phyloP scores from a whole-genome alignment of 2,888 invertebrate species.

The Drosophila phalerata region DNA sequence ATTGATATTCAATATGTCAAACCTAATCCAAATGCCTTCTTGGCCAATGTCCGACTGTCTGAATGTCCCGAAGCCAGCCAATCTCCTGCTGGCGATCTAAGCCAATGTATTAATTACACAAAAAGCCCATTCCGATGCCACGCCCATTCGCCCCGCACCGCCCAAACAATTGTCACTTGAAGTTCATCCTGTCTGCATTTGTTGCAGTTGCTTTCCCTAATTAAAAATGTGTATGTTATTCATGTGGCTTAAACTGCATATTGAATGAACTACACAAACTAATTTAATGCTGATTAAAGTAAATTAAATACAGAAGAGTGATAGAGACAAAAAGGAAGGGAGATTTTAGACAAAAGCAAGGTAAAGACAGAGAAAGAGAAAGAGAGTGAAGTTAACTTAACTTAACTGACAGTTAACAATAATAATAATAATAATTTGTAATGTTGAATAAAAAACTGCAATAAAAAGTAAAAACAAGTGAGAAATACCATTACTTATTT shows the following conservation, averaged over 20 bases:
- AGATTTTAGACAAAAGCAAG: too few relatives aligned
- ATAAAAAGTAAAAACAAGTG: too few relatives aligned
- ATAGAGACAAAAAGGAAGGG: not conserved
- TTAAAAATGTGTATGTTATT: constrained; percentile 28
- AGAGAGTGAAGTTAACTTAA: not conserved
- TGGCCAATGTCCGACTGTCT: not conserved
- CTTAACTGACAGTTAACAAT: not conserved
- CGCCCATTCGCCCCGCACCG: not conserved
- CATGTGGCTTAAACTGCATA: constrained; percentile 30
- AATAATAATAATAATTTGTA: too few relatives aligned
- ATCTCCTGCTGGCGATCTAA: constrained; percentile 27
- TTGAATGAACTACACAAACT: constrained; percentile 10
- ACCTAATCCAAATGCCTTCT: constrained; percentile 30
- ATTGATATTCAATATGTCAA: constrained; percentile 39
- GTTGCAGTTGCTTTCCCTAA: constrained; percentile 13
- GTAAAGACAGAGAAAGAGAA: not conserved
- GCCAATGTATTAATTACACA: constrained; percentile 44
- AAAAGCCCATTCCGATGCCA: constrained; percentile 1
- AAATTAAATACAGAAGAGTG: not conserved
- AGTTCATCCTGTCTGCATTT: constrained; percentile 18
- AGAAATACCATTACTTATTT: too few relatives aligned
- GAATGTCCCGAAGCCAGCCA: constrained; percentile 43
- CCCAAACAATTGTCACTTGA: constrained; percentile 7
- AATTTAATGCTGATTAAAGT: not conserved
- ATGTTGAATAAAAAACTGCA: too few relatives aligned